Conservation (phyloP, 2,888 invertebrate species). For the Scaptomyza flava region DNA sequence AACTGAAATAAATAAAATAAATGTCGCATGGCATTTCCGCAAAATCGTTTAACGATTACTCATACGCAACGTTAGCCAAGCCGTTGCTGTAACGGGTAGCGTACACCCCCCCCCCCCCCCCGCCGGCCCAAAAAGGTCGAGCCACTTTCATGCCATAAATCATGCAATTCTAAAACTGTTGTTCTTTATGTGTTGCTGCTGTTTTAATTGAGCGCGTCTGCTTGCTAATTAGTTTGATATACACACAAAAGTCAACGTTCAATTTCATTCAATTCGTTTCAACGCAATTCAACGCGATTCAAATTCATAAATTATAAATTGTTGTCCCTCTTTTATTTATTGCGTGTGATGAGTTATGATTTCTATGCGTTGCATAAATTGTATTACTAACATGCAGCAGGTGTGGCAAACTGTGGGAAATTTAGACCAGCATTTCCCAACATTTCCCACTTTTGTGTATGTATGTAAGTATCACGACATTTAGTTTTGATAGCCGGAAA, state of each 20-base stretch:
- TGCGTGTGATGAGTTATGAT: constrained; percentile 29
- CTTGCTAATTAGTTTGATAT: constrained; percentile 56
- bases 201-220: constrained; percentile 52
- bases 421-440: constrained; percentile 18
- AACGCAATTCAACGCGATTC: constrained; percentile 18
- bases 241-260: constrained; percentile 53
- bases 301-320: constrained; percentile 38
- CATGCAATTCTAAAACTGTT: constrained; percentile 57
- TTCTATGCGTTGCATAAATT: constrained; percentile 51
- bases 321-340: constrained; percentile 7
- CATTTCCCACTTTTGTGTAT: constrained; percentile 11
- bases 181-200: constrained; percentile 8
- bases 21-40: constrained; percentile 53
- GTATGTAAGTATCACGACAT: constrained; percentile 11
- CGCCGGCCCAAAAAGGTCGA: constrained; percentile 58
- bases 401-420: constrained; percentile 43
- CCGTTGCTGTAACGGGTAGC: constrained; percentile 27
- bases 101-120: neutral
- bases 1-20: constrained; percentile 38
- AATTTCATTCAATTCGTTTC: constrained; percentile 35
- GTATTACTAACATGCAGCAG: constrained; percentile 15
- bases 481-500: constrained; percentile 47
- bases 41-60: constrained; percentile 55
- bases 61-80: constrained; percentile 52
- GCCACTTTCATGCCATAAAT: constrained; percentile 62